These are phyloP conservation scores for Hippocampus kuda DNA, from an alignment of 2,797 vertebrate species.

Conservation along the genomic window DNA sequence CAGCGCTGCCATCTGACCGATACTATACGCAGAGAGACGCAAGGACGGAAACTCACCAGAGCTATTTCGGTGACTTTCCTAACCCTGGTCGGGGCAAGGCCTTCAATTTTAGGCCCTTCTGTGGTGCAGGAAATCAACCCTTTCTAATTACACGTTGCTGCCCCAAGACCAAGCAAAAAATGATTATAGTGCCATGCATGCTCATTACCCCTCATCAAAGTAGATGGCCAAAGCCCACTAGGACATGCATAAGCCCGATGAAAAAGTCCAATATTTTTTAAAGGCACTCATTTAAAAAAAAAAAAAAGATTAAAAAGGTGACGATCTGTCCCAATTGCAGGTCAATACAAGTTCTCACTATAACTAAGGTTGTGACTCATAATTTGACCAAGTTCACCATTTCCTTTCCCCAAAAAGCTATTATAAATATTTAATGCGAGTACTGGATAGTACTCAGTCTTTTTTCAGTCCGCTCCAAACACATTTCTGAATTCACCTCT, in stretches of 20 bases:
- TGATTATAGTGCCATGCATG: conserved; percentile 65
- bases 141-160: conserved; percentile 69
- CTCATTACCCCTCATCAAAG: conserved; percentile 61
- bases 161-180: conserved; percentile 61
- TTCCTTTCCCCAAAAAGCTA: neutral
- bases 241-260: conserved; percentile 48
- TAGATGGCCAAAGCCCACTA: conserved; percentile 42
- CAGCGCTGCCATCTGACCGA: conserved; percentile 54
- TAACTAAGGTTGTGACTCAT: conserved; percentile 12
- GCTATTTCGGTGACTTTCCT: conserved; percentile 63
- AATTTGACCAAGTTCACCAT: neutral
- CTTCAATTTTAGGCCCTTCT: conserved; percentile 67
- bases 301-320: conserved; percentile 37
- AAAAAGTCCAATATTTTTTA: conserved; percentile 55
- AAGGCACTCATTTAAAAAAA: conserved; percentile 43
- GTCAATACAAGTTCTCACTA: conserved; percentile 24
- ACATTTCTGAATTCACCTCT: neutral
- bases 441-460: neutral
- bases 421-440: neutral
- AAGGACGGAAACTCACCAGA: conserved; percentile 50
- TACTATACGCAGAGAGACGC: conserved; percentile 52
- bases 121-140: conserved; percentile 66
- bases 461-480: too few species aligned
- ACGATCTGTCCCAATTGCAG: conserved; percentile 26
- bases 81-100: conserved; percentile 47